phyloP scores from a whole-genome alignment of 2,888 invertebrate genomes.

The Noctua comes region DNA sequence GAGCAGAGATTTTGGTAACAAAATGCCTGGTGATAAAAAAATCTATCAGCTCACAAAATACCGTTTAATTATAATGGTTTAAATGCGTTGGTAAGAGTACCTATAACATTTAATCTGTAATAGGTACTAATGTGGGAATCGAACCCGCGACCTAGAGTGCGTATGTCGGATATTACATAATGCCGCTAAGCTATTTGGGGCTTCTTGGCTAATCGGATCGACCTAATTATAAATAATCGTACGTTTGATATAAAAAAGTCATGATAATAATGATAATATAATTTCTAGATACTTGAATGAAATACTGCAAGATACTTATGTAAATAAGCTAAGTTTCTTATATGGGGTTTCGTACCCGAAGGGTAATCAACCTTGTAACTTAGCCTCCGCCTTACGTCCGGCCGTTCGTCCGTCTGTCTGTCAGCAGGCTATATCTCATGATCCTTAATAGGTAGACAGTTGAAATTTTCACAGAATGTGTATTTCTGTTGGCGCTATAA shows the following conservation, averaged over 20 bases:
- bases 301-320: background rate
- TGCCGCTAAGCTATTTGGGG: background rate
- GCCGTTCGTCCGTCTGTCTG: no score
- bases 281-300: background rate
- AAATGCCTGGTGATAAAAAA: background rate
- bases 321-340: no score
- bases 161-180: background rate
- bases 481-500: no score
- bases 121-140: background rate
- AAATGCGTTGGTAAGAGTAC: background rate
- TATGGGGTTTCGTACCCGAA: no score
- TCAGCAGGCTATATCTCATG: no score
- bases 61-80: background rate
- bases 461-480: no score
- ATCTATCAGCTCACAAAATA: background rate
- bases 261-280: background rate
- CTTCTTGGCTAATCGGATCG: background rate
- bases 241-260: background rate
- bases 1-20: constrained; percentile 1
- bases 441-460: no score
- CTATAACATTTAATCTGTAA: background rate
- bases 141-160: background rate
- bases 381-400: no score
- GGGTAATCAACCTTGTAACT: no score
- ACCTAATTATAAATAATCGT: background rate